These are phyloP conservation scores for Helicolenus hilgendorfi DNA, from an alignment of 2,797 vertebrate species.

Conservation along the genomic window DNA sequence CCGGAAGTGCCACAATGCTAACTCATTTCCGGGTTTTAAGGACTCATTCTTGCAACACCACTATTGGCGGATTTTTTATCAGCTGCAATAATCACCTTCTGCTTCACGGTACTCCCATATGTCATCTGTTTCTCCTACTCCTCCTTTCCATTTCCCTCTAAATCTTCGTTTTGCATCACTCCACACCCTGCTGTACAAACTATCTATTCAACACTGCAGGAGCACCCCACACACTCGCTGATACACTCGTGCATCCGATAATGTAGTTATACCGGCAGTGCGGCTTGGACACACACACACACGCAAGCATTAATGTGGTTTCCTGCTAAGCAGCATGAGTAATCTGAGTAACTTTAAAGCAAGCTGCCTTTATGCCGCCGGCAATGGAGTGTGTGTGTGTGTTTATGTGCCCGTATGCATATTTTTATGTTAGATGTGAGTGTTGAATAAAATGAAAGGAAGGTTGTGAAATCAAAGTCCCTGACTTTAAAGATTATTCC, in stretches of 20 bases:
- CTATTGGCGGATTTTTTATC: background rate
- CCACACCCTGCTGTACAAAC: background rate
- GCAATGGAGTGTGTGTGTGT: background rate
- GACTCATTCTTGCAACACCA: background rate
- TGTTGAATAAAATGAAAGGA: constrained; percentile 34
- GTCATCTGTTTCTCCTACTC: background rate
- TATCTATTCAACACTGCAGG: background rate
- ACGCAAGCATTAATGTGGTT: constrained; percentile 24
- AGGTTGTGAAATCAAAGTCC: constrained; percentile 18
- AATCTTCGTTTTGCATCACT: background rate
- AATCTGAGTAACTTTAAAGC: constrained; percentile 52
- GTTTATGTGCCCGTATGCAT: background rate
- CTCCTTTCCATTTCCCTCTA: background rate
- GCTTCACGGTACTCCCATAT: background rate
- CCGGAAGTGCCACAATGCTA: too few species aligned
- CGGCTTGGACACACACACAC: constrained; percentile 16
- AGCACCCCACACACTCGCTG: background rate
- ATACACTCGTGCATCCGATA: background rate
- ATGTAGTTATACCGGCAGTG: constrained; percentile 30
- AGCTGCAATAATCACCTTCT: background rate
- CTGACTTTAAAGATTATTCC: constrained; percentile 27
- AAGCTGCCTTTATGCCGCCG: constrained; percentile 8
- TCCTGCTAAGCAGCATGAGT: constrained; percentile 33
- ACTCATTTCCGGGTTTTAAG: too few species aligned
- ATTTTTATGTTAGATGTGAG: constrained; percentile 33